These are phyloP conservation scores for Akabosia matsudoensis DNA, from an alignment of 1,140 invertebrate species.

Conservation along the genomic window DNA sequence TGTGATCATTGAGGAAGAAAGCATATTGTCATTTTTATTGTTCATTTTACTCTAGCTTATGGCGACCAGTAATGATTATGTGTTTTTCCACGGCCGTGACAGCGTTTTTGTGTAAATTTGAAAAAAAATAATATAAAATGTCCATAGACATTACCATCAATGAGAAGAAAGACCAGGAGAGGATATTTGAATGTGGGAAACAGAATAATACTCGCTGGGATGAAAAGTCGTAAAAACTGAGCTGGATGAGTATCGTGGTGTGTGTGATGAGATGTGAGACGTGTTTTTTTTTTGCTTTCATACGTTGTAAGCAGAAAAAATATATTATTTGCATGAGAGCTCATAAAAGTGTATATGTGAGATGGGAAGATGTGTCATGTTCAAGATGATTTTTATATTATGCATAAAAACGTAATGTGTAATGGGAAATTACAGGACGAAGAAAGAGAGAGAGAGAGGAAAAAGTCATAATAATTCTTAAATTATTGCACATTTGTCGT, in stretches of 20 bases:
- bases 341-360: background rate
- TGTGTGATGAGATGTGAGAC: background rate
- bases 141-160: no score
- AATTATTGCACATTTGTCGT: conserved; percentile 10
- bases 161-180: background rate
- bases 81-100: no score
- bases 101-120: no score
- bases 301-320: no score
- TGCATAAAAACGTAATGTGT: background rate
- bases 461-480: conserved; percentile 13
- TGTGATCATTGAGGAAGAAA: no score
- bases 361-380: background rate
- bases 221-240: conserved; percentile 13
- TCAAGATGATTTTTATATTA: background rate
- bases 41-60: no score
- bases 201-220: background rate
- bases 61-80: no score
- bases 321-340: no score
- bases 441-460: background rate
- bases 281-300: background rate
- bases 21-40: no score
- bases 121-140: no score
- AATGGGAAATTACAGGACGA: background rate
- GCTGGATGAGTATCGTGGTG: background rate
- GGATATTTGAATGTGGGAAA: background rate